phyloP scores from a whole-genome alignment of 1,140 invertebrate species.

The Meloidogyne exigua region DNA sequence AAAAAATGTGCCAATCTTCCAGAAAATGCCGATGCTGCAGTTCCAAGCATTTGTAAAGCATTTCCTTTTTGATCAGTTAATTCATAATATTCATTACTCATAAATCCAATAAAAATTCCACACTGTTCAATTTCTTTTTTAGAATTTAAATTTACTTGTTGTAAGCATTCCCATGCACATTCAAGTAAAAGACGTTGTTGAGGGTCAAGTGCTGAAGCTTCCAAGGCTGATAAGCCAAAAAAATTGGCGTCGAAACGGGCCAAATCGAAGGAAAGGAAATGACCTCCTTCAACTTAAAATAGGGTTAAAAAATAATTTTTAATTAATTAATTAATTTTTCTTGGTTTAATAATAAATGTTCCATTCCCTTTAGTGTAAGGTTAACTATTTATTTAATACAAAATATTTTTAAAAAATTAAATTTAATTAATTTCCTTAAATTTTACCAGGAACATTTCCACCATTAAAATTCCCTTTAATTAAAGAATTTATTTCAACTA shows the following conservation, averaged over 20 bases:
- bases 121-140: constrained; percentile 21
- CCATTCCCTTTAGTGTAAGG: too few species aligned
- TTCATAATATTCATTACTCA: constrained; percentile 47
- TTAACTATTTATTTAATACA: too few species aligned
- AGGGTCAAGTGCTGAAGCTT: constrained; percentile 68
- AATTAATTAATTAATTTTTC: too few species aligned
- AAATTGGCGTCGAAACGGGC: constrained; percentile 69
- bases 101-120: constrained; percentile 44
- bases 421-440: not conserved
- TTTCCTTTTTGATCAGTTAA: constrained; percentile 23
- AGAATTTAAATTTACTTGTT: constrained; percentile 51
- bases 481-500: constrained; percentile 35
- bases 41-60: constrained; percentile 35
- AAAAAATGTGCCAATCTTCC: constrained; percentile 54
- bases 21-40: constrained; percentile 17
- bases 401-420: too few species aligned
- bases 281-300: constrained; percentile 39
- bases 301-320: too few species aligned
- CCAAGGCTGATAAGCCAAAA: constrained; percentile 67
- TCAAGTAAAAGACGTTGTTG: constrained; percentile 68
- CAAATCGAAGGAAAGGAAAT: constrained; percentile 71
- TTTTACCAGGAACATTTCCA: not conserved
- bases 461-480: constrained; percentile 23
- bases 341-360: too few species aligned
- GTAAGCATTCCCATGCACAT: constrained; percentile 64